phyloP scores from a whole-genome alignment of 2,888 invertebrate genomes.

The Cephalotes varians region DNA sequence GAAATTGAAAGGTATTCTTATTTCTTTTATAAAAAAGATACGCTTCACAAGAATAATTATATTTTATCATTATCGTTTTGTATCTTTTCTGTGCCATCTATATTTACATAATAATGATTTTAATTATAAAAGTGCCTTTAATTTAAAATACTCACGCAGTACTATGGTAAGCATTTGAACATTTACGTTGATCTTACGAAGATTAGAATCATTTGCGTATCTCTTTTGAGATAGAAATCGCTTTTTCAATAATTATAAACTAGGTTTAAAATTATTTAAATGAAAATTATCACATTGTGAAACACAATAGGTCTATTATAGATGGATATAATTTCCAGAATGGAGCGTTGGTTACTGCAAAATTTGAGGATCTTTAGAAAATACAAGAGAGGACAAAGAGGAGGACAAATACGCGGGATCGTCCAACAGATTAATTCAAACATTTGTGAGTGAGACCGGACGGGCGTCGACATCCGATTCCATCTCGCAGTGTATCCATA shows the following conservation, averaged over 20 bases:
- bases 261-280: neutral
- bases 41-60: neutral
- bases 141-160: neutral
- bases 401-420: slow-evolving; percentile 33
- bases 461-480: slow-evolving; percentile 40
- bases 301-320: neutral
- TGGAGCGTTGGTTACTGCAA: neutral
- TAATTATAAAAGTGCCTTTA: neutral
- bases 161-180: neutral
- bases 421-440: slow-evolving; percentile 61
- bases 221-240: neutral
- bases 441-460: slow-evolving; percentile 50
- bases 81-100: neutral
- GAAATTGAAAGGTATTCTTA: neutral
- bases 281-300: neutral
- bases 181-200: neutral
- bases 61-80: neutral
- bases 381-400: slow-evolving; percentile 23
- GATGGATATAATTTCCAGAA: slow-evolving; percentile 10
- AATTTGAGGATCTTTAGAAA: slow-evolving; percentile 38
- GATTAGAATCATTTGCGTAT: neutral
- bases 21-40: neutral
- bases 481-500: slow-evolving; percentile 57
- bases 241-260: neutral
- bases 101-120: slow-evolving; percentile 1